Base-by-base conservation (phyloP, 2,888 invertebrate genomes). In the Nemapogon koenigi region DNA sequence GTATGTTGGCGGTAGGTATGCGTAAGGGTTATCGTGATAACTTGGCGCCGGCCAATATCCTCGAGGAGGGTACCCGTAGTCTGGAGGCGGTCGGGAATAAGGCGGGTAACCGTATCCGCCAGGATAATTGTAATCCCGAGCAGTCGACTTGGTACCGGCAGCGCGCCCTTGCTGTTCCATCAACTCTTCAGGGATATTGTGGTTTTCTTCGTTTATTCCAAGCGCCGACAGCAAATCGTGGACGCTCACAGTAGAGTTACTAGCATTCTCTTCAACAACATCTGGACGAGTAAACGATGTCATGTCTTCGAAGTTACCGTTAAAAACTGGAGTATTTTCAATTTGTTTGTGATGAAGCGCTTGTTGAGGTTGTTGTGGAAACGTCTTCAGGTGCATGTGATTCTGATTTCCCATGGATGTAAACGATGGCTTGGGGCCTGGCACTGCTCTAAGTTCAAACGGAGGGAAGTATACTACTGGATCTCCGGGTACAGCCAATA, bases 151-250 rank as follows among this genome's bases (percentile, higher is more conserved):
- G n/a, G 11, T n/a, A n/a, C 28, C 45, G 15, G 52, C 47, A 1
- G 51, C 42, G 2, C 53, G 51, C 2, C 44, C 44, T 14, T 46
- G 48, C n/a, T n/a, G n/a, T n/a, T n/a, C n/a, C n/a, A n/a, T n/a
- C n/a, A n/a, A n/a, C 16, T 46, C 49, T 4, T 48, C 19, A 3
- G 19, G 14, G 22, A 38, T 43, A n/a, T 38, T 25, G 18, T 49
- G 47, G 17, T 52, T 54, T n/a, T 45, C 47, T 6, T 50, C 43
- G n/a, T 51, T 50, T 52, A 43, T 33, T 51, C 51, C 61, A 16
- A 65, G 43, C 10, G 52, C 54, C 16, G 55, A 52, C 1, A 60
- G 38, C 10, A 63, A 46, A 4, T 62, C 59, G 18, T 49, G 49
- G 14, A 57, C 48, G 13, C 51, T 51, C 16, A 50, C 45, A 31